Evolutionary conservation across 1,140 invertebrate species (phyloP).

Genomic region (Rhysida immarginata): DNA sequence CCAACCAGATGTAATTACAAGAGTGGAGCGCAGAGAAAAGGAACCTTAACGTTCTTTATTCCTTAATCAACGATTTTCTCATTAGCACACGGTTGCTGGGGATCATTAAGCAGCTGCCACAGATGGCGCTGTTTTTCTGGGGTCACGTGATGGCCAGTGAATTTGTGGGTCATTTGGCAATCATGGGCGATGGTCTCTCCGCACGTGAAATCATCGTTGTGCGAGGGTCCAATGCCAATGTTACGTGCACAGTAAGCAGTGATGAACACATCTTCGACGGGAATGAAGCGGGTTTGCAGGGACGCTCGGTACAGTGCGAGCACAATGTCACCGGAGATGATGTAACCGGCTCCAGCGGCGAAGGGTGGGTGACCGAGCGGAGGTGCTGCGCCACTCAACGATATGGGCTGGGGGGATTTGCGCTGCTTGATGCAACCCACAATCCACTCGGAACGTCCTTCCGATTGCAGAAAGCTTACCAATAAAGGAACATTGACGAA

Average conservation of each 20-base stretch:
- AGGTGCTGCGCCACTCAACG: neutral
- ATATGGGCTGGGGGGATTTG: neutral
- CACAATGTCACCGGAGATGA: slow-evolving; percentile 22
- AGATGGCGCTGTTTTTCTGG: slow-evolving; percentile 12
- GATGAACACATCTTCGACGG: slow-evolving; percentile 31
- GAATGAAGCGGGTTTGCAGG: slow-evolving; percentile 18
- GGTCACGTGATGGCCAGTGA: slow-evolving; percentile 12
- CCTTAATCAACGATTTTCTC: neutral
- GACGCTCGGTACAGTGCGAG: slow-evolving; percentile 21
- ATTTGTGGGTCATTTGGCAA: slow-evolving; percentile 17
- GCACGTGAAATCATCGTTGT: slow-evolving; percentile 21
- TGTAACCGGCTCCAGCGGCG: slow-evolving; percentile 28
- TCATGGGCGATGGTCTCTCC: slow-evolving; percentile 19
- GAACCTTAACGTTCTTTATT: too few relatives aligned
- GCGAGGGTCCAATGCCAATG: slow-evolving; percentile 16
- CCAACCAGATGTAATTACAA: too few relatives aligned
- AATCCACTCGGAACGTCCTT: slow-evolving; percentile 1
- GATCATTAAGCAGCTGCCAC: slow-evolving; percentile 10
- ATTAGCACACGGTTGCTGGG: neutral
- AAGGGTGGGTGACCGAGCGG: slow-evolving; percentile 23
- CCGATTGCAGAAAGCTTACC: slow-evolving; percentile 21
- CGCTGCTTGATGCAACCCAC: slow-evolving; percentile 11
- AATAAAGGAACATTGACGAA: slow-evolving; percentile 56
- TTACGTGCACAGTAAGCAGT: slow-evolving; percentile 23
- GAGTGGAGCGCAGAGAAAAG: too few relatives aligned